Base-by-base conservation (phyloP, 1,140 invertebrate species). In the Drosophila kurseongensis region DNA sequence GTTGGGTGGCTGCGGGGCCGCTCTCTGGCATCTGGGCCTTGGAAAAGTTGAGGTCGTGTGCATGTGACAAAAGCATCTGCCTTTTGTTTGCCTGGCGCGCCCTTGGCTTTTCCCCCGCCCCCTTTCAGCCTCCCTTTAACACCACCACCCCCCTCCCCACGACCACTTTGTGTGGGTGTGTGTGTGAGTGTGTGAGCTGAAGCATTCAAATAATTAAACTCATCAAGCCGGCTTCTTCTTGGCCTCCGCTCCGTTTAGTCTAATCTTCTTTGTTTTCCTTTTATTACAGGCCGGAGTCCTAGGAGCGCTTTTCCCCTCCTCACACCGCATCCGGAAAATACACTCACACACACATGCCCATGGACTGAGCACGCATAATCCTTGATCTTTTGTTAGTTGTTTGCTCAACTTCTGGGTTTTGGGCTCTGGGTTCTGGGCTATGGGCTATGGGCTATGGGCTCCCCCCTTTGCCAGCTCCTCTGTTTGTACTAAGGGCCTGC, bases 131-230 rank as follows among this genome's bases (percentile, higher is more conserved):
- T 23, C 23, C 4, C 23, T 23, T 23, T 23, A 23, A 5, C 23
- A n/a, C 16, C 18, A 8, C n/a, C 14, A 5, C 6, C 14, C 14
- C 36, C 23, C 1, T 10, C 9, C 13, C 38, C 35, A 52, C 5
- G 29, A 32, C 29, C 29, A 32, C 29, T 32, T 32, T 60, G 41
- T 72, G 40, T 59, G 50, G 65, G 67, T 69, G 27, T 83, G 77
- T 65, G 75, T 55, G 45, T 68, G 67, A 65, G 35, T 83, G 77
- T 65, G 75, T 55, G 57, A 78, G 75, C 79, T 88, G 47, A 86
- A 76, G 83, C 83, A 86, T 86, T 86, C 83, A 88, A 86, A 86
- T 88, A 86, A 86, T 86, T 86, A 86, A 86, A 86, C 83, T 86
- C 83, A 88, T 86, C 83, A 86, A 88, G 83, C 75, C 62, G 75